Evolutionary conservation across 2,797 vertebrate genomes (phyloP).

Genomic region (Etheostoma nigrum): DNA sequence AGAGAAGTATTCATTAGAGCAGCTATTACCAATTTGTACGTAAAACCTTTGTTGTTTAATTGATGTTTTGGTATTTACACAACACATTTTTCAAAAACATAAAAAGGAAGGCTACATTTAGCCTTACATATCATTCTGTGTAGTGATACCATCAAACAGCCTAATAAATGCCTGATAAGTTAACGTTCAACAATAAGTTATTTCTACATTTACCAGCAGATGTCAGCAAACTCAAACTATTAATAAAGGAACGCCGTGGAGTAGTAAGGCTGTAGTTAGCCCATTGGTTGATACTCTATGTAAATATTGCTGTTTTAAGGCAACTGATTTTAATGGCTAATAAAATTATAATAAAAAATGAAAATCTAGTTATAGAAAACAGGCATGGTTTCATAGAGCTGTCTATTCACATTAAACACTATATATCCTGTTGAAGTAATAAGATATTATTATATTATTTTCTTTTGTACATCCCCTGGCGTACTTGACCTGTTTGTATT

Average conservation of each 20-base stretch:
- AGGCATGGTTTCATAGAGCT: neutral
- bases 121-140: neutral
- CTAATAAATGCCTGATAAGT: neutral
- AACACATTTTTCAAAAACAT: neutral
- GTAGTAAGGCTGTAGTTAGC: neutral
- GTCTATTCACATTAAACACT: too few relatives aligned
- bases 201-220: constrained; percentile 46
- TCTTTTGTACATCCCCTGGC: too few relatives aligned
- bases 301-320: neutral
- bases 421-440: too few relatives aligned
- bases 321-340: neutral
- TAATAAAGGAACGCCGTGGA: neutral
- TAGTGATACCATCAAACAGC: neutral
- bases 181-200: neutral
- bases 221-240: constrained; percentile 56
- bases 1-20: neutral
- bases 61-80: neutral
- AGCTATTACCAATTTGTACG: neutral
- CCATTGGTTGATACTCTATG: too few relatives aligned
- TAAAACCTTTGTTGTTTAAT: neutral
- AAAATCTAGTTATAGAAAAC: neutral
- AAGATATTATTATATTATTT: too few relatives aligned
- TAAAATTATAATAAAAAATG: too few relatives aligned
- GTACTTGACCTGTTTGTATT: too few relatives aligned
- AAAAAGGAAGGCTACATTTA: neutral